Conservation (phyloP, 2,888 invertebrate genomes). For the Diarsia rubi region DNA sequence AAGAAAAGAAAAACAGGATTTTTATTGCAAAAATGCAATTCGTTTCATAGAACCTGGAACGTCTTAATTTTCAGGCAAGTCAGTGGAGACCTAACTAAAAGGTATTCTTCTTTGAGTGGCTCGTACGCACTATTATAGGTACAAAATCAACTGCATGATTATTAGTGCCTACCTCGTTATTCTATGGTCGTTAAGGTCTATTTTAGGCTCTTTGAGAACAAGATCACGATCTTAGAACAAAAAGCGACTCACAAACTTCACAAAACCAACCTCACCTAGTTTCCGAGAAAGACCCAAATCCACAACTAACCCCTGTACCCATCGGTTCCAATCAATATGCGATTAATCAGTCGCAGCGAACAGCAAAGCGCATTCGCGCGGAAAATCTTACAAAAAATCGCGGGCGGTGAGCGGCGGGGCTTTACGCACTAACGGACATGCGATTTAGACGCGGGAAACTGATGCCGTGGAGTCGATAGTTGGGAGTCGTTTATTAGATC, state of each 20-base stretch:
- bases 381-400: conserved; percentile 90
- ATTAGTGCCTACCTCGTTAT: not conserved
- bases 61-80: not conserved
- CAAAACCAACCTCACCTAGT: conserved; percentile 47
- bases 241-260: conserved; percentile 18
- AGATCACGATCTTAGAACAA: conserved; percentile 15
- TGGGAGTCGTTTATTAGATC: conserved; percentile 11
- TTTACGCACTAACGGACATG: conserved; percentile 83
- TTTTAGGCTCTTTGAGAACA: not conserved
- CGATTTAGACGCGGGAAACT: conserved; percentile 75
- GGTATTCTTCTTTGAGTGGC: not conserved
- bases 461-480: conserved; percentile 70
- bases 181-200: too few species aligned
- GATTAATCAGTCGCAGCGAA: conserved; percentile 88
- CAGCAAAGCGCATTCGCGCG: conserved; percentile 85
- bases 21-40: not conserved
- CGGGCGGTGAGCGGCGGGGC: conserved; percentile 69
- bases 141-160: not conserved
- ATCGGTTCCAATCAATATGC: conserved; percentile 88
- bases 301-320: conserved; percentile 67
- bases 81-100: not conserved
- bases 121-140: not conserved
- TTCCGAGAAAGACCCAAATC: conserved; percentile 50
- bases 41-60: not conserved
- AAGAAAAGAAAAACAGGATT: too few species aligned